A percentile compares a stretch with the other conserved stretches of the same genome.
phyloP scores from a whole-genome alignment of 2,113 vertebrate genomes.

The Amblyornis subalaris region DNA sequence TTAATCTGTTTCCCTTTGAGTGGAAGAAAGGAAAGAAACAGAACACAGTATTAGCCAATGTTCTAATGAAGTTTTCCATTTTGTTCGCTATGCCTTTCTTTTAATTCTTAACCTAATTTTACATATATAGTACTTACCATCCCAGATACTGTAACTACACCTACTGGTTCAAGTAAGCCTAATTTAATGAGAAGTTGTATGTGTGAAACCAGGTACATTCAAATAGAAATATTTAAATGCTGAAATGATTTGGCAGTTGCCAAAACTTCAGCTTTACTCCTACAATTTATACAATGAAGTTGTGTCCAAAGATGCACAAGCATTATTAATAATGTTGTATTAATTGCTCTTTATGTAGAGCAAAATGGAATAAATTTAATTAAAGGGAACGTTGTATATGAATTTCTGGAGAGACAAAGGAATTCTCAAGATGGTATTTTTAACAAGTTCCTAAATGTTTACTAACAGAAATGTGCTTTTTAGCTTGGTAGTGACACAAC shows the following conservation, averaged over 20 bases:
- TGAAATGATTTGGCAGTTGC: not conserved
- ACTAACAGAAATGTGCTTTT: not conserved
- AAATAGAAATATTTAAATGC: not conserved
- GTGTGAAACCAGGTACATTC: not conserved
- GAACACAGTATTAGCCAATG: not conserved
- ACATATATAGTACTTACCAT: not conserved
- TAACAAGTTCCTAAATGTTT: not conserved
- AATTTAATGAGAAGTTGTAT: not conserved
- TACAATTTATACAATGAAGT: not conserved
- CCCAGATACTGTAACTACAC: not conserved
- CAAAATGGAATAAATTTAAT: not conserved
- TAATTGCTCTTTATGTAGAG: not conserved
- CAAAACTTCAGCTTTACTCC: not conserved
- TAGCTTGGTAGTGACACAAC: not conserved
- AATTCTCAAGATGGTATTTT: not conserved
- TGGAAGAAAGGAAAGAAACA: not conserved
- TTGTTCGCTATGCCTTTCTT: not conserved
- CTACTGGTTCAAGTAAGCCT: not conserved
- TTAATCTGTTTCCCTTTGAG: not conserved
- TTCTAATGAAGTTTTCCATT: not conserved
- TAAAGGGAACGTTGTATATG: not conserved
- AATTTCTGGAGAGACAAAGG: not conserved
- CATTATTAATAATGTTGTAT: not conserved
- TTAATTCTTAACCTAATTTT: not conserved
- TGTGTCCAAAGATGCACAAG: not conserved